These are phyloP conservation scores for Promerops cafer DNA, from an alignment of 2,113 vertebrate genomes.

Conservation along the genomic window DNA sequence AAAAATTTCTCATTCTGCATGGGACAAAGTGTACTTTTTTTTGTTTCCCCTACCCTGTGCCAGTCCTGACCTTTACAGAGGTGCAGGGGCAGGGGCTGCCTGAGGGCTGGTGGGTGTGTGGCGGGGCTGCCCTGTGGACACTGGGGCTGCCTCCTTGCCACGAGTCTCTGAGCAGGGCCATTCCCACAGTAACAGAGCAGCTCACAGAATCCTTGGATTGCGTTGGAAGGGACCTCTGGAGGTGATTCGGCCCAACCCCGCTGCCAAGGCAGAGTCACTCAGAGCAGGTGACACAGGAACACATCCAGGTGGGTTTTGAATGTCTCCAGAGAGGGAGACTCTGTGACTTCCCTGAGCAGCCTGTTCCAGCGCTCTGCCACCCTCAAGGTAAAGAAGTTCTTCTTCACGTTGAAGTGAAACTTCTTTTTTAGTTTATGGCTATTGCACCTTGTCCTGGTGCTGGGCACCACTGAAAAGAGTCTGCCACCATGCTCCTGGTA, in stretches of 20 bases:
- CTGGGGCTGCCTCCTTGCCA: neutral
- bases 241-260: accelerated
- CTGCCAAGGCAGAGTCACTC: neutral
- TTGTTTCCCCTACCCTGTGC: too few species aligned
- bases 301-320: neutral
- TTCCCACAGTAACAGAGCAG: neutral
- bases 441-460: neutral
- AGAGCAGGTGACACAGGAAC: neutral
- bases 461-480: neutral
- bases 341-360: accelerated
- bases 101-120: neutral
- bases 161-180: neutral
- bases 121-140: accelerated
- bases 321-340: neutral
- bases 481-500: neutral
- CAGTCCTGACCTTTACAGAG: neutral
- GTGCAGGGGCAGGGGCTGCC: neutral
- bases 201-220: neutral
- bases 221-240: neutral
- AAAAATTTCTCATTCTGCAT: neutral
- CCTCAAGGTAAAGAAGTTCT: neutral
- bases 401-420: neutral
- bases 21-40: neutral
- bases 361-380: neutral
- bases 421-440: neutral